Percentiles rank a stretch among this genome's conserved stretches.
Evolutionary conservation across 2,113 vertebrate genomes (phyloP).

Genomic region (Odocoileus virginianus): DNA sequence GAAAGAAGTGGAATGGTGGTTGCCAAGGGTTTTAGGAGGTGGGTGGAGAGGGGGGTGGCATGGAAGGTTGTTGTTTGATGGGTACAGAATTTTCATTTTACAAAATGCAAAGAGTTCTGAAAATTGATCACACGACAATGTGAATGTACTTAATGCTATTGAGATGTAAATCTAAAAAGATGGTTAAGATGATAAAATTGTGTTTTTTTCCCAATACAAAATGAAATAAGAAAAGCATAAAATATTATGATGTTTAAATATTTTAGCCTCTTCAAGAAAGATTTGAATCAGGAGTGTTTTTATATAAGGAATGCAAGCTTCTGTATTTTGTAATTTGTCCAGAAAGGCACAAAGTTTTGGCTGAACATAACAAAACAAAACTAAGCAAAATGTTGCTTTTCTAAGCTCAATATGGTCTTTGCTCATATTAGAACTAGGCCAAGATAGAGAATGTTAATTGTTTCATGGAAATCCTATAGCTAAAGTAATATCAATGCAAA

Average conservation of each 20-base stretch:
- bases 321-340: conserved; percentile 10
- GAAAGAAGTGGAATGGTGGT: not conserved
- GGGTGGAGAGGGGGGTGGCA: not conserved
- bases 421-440: not conserved
- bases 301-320: not conserved
- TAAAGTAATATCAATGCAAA: not conserved
- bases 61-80: not conserved
- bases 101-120: not conserved
- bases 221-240: not conserved
- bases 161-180: not conserved
- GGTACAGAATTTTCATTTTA: not conserved
- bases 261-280: not conserved
- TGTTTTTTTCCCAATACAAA: not conserved
- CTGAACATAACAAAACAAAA: not conserved
- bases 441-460: not conserved
- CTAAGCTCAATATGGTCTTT: not conserved
- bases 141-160: not conserved
- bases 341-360: not conserved
- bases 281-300: not conserved
- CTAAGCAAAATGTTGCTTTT: not conserved
- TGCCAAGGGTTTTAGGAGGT: not conserved
- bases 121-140: not conserved
- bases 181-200: not conserved
- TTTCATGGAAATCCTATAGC: not conserved
- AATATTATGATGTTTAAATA: not conserved